phyloP scores from a whole-genome alignment of 2,888 invertebrate genomes.

The Amiota minor region DNA sequence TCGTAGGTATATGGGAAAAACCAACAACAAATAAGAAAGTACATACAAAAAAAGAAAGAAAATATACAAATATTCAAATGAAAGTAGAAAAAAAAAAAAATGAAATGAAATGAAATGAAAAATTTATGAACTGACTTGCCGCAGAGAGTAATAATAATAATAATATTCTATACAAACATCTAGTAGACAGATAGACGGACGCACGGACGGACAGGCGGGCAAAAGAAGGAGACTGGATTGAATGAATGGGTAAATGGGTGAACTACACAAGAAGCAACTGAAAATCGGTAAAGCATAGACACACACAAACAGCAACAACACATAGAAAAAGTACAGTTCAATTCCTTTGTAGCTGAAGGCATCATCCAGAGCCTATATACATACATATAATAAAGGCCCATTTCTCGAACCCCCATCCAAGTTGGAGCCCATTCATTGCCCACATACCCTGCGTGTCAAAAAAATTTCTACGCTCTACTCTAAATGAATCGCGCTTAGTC shows the following conservation, averaged over 20 bases:
- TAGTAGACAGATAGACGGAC: not conserved
- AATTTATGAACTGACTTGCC: slow-evolving; percentile 61
- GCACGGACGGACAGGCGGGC: not conserved
- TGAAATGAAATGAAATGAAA: slow-evolving; percentile 22
- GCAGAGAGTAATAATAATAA: slow-evolving; percentile 37
- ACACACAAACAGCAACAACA: not conserved
- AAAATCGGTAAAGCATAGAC: not conserved
- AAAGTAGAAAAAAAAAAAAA: not conserved
- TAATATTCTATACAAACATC: slow-evolving; percentile 31
- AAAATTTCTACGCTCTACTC: slow-evolving; percentile 42
- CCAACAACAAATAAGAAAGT: no score
- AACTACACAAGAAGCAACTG: not conserved
- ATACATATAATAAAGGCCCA: no score
- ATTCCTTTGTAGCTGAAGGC: slow-evolving; percentile 14
- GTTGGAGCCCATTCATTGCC: no score
- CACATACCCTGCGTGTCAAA: not conserved
- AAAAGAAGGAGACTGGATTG: no score
- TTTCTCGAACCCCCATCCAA: no score
- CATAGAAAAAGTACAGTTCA: no score
- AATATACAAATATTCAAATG: not conserved
- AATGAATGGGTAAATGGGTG: not conserved
- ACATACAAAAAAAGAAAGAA: not conserved
- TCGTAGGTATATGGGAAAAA: no score
- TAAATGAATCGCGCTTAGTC: slow-evolving; percentile 43
- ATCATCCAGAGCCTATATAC: slow-evolving; percentile 40